Evolutionary conservation across 2,113 vertebrate species (phyloP), one percentile per base, ranked within the genome.

Genomic region (Edolisoma coerulescens): DNA sequence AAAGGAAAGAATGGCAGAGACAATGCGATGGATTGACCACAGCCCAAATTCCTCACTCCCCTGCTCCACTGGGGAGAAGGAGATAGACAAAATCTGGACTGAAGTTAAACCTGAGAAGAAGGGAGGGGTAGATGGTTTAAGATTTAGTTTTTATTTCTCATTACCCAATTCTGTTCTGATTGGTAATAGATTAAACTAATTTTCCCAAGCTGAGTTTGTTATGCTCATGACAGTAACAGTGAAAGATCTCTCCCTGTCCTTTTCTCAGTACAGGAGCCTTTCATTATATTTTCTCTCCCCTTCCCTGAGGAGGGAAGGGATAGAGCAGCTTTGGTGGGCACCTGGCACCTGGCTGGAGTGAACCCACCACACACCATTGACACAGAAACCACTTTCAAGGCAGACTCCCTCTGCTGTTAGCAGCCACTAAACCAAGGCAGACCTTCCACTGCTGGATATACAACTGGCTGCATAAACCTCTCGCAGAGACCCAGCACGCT

Each of bases 211-310:
- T 6, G 33, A 65, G 50, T 59, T 37, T 73, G 5, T 45, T 52
- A 65, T 79, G 11, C 27, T 33, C 19, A 3, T 37, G 27, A n/a
- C 4, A 1, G 23, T 57, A 39, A 50, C 0, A 0, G 4, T 53
- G n/a, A 67, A 50, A 60, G 44, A 59, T 53, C 18, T 65, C 21
- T 79, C 21, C 45, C n/a, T 41, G 33, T 27, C 33, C 24, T 91
- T 85, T 73, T n/a, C 37, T 71, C 17, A 4, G 35, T 23, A 10
- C 21, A 27, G 3, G 6, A 53, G 9, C 2, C 15, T 53, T 60
- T 74, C 2, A 11, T 65, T 74, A 2, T 67, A 20, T 47, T 79
- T 85, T 73, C 18, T 84, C 30, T 70, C 22, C 7, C 12, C 27
- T 47, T 28, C 37, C 18, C 14, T 47, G 39, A 85, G 53, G 24